A percentile compares a stretch with the other conserved stretches of the same genome.
Evolutionary conservation across 2,113 vertebrate genomes (phyloP).

Genomic region (Epinephelus moara): DNA sequence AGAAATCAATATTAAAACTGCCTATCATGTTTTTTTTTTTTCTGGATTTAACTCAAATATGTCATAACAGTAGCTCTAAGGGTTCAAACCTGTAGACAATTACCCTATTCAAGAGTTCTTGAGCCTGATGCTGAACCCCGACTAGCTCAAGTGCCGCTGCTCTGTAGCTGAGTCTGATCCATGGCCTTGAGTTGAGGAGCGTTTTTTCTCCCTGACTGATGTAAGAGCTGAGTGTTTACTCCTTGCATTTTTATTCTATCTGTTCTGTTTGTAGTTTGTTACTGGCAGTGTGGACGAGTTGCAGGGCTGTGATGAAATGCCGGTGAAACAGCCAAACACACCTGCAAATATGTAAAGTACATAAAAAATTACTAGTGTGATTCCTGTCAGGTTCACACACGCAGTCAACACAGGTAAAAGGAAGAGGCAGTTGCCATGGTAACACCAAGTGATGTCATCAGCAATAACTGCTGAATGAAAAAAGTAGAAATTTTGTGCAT

Average conservation of each 20-base stretch:
- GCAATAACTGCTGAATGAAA: conserved; percentile 9
- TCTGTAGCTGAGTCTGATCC: not conserved
- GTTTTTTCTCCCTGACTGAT: not conserved
- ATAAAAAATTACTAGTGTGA: not conserved
- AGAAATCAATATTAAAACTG: not conserved
- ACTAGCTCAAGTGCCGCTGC: not conserved
- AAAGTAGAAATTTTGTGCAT: not conserved
- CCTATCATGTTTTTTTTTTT: not conserved
- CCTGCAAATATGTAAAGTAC: not conserved
- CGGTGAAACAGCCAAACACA: not conserved
- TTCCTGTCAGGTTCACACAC: conserved; percentile 11
- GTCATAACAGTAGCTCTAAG: not conserved
- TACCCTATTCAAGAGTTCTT: not conserved
- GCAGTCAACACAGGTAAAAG: conserved; percentile 23
- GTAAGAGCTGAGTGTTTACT: not conserved
- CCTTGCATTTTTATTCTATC: not conserved
- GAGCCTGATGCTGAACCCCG: not conserved
- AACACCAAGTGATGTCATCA: not conserved
- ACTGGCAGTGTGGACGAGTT: not conserved
- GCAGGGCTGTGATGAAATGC: not conserved
- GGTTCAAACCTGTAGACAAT: not conserved
- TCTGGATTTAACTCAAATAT: not conserved
- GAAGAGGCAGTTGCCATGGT: conserved; percentile 40
- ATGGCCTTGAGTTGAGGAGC: not conserved
- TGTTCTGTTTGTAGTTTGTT: not conserved